These are phyloP conservation scores for Solea solea DNA, from an alignment of 2,113 vertebrate species.

Conservation along the genomic window DNA sequence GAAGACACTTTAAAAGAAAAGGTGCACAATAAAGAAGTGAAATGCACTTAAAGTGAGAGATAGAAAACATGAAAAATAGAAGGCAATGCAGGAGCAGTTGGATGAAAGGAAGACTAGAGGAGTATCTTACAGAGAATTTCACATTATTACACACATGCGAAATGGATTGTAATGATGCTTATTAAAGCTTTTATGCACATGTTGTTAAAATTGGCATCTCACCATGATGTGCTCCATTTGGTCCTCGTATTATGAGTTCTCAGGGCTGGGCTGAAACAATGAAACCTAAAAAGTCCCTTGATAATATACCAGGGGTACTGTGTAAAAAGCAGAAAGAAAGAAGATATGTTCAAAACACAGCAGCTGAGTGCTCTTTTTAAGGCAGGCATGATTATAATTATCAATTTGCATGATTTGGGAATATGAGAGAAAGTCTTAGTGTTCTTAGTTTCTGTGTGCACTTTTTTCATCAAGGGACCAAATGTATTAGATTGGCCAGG, in stretches of 20 bases:
- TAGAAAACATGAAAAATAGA: conserved; percentile 29
- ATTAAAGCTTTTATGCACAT: conserved; percentile 57
- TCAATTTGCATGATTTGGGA: conserved; percentile 25
- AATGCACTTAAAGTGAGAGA: conserved; percentile 37
- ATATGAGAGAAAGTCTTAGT: conserved; percentile 20
- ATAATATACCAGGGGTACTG: conserved; percentile 4
- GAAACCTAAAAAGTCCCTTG: conserved; percentile 33
- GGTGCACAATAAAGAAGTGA: conserved; percentile 16
- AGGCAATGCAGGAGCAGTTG: conserved; percentile 2
- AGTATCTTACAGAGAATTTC: conserved; percentile 1
- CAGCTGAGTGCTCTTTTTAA: conserved; percentile 13
- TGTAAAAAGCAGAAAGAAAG: conserved; percentile 34
- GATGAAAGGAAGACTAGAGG: conserved; percentile 38
- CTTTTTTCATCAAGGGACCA: conserved; percentile 45
- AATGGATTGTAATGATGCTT: conserved; percentile 49
- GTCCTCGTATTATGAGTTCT: conserved; percentile 25
- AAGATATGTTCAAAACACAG: conserved; percentile 33
- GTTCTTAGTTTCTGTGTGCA: conserved; percentile 25
- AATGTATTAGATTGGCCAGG: conserved; percentile 48
- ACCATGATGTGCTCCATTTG: conserved; percentile 33
- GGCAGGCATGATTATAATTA: conserved; percentile 26
- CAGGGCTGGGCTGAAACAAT: conserved; percentile 26
- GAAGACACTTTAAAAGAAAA: conserved; percentile 22
- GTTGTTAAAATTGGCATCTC: conserved; percentile 48
- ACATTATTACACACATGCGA: conserved; percentile 26